Evolutionary conservation across 2,113 vertebrate genomes (phyloP).

Genomic region (Seriola aureovittata): DNA sequence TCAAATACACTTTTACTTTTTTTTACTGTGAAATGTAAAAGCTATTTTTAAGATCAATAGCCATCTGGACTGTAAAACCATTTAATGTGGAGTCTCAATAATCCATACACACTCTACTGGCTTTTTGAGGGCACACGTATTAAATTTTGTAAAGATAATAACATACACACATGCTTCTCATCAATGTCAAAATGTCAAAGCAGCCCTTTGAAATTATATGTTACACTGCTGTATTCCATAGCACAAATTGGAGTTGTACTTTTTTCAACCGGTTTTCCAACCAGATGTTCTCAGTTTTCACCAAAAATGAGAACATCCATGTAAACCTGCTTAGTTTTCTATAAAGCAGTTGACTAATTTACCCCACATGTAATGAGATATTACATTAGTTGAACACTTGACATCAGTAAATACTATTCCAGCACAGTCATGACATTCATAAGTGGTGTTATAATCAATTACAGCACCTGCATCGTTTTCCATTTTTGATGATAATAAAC

Average conservation of each 20-base stretch:
- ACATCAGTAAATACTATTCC: neutral
- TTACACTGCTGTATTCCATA: neutral
- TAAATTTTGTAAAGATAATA: constrained; percentile 1
- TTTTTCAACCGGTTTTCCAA: neutral
- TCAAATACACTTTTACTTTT: constrained; percentile 23
- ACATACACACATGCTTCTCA: neutral
- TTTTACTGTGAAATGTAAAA: constrained; percentile 29
- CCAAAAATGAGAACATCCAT: neutral
- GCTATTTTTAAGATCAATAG: constrained; percentile 55
- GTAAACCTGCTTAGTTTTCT: neutral
- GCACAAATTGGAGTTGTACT: neutral
- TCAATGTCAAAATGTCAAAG: neutral
- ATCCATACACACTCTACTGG: constrained; percentile 32
- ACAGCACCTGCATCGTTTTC: neutral
- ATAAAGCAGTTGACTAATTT: neutral
- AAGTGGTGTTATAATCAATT: neutral
- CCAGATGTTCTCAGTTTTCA: neutral
- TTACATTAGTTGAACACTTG: neutral
- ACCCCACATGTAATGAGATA: neutral
- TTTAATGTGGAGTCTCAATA: constrained; percentile 52
- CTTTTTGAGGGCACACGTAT: constrained; percentile 41
- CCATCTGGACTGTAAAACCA: constrained; percentile 36
- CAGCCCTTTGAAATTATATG: neutral
- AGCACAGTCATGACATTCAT: neutral
- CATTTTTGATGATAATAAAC: neutral